phyloP scores from a whole-genome alignment of 2,888 invertebrate genomes.

The Anarsia innoxiella region DNA sequence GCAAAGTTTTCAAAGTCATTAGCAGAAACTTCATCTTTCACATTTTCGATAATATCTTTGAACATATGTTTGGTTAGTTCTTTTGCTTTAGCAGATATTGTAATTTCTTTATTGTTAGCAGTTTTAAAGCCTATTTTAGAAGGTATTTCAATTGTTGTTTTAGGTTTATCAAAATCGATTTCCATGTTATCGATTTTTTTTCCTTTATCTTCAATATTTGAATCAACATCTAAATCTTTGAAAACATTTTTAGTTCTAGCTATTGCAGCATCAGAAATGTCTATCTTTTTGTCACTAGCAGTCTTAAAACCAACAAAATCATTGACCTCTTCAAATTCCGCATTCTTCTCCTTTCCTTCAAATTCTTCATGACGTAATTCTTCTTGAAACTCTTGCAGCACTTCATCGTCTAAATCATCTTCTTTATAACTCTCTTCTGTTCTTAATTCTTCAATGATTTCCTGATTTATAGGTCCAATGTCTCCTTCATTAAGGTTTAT shows the following conservation, averaged over 20 bases:
- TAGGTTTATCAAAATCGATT: too few relatives aligned
- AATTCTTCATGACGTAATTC: conserved; percentile 1
- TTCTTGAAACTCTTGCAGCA: conserved; percentile 18
- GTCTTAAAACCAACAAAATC: conserved; percentile 34
- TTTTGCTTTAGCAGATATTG: conserved; percentile 29
- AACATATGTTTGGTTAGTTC: conserved; percentile 28
- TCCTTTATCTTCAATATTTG: neutral
- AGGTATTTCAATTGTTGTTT: too few relatives aligned
- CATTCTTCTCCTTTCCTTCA: conserved; percentile 4
- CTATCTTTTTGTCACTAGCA: conserved; percentile 38
- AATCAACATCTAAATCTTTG: conserved; percentile 21
- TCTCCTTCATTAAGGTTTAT: conserved; percentile 20
- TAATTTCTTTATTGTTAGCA: conserved; percentile 33
- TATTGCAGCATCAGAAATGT: conserved; percentile 27
- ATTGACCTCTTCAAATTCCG: conserved; percentile 36
- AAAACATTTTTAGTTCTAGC: conserved; percentile 26
- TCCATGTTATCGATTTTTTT: too few relatives aligned
- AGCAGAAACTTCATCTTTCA: too few relatives aligned
- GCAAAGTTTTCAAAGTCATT: too few relatives aligned
- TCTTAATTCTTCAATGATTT: neutral
- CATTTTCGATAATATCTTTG: neutral
- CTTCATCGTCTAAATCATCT: conserved; percentile 17
- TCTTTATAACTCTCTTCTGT: too few relatives aligned
- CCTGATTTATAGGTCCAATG: neutral
- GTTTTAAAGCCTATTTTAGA: conserved; percentile 32